Evolutionary conservation across 2,113 vertebrate species (phyloP).

Genomic region (Rhea americana): DNA sequence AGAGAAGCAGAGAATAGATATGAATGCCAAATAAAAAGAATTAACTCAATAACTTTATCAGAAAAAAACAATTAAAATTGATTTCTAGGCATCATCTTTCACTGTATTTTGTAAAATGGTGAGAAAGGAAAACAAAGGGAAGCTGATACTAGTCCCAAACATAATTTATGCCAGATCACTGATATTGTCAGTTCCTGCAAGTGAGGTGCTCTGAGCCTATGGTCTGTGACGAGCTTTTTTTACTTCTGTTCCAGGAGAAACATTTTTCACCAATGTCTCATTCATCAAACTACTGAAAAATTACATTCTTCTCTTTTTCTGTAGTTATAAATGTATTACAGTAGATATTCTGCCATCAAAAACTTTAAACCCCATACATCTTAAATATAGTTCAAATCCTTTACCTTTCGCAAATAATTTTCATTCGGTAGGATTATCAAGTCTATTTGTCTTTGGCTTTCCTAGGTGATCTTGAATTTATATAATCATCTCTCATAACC

Average conservation of each 20-base stretch:
- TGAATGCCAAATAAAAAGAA: neutral
- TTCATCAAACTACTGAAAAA: slow-evolving; percentile 3
- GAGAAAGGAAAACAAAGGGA: neutral
- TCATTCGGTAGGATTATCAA: neutral
- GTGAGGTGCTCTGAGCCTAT: neutral
- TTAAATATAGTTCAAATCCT: neutral
- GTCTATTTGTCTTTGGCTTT: neutral
- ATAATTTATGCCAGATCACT: neutral
- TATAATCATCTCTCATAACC: neutral
- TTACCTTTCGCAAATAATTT: neutral
- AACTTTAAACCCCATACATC: neutral
- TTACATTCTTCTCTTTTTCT: neutral
- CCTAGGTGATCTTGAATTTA: neutral
- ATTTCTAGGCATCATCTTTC: neutral
- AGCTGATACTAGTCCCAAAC: neutral
- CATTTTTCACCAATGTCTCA: neutral
- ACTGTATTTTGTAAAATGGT: neutral
- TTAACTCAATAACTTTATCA: neutral
- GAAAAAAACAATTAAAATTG: neutral
- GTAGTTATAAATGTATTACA: neutral
- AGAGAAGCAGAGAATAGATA: neutral
- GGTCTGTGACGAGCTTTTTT: neutral
- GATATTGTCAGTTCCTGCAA: neutral
- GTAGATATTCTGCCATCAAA: neutral
- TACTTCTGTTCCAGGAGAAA: neutral